Evolutionary conservation across 2,113 vertebrate genomes (phyloP).

Genomic region (Micronisus gabar): DNA sequence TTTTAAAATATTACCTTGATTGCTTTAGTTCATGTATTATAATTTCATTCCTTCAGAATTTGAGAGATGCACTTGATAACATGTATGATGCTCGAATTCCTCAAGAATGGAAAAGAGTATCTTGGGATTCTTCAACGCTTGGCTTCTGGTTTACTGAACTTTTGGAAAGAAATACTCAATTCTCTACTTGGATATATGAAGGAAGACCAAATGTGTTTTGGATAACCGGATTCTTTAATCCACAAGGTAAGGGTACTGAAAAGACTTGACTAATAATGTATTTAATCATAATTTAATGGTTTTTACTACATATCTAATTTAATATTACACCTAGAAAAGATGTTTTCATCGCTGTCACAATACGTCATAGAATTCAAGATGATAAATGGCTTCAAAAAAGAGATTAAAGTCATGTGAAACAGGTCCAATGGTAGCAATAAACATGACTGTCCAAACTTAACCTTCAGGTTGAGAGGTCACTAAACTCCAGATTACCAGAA

Average conservation of each 20-base stretch:
- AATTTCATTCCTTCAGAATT: conserved; percentile 58
- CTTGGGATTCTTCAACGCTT: conserved; percentile 80
- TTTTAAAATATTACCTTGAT: not conserved
- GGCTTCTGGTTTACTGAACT: conserved; percentile 84
- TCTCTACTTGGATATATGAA: conserved; percentile 75
- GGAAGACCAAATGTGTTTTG: conserved; percentile 77
- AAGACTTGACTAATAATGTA: not conserved
- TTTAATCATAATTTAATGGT: not conserved
- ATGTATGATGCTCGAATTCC: conserved; percentile 79
- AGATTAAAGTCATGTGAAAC: not conserved
- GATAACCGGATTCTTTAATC: conserved; percentile 83
- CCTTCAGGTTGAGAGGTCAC: not conserved
- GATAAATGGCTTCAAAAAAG: not conserved
- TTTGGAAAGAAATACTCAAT: conserved; percentile 76
- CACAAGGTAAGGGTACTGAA: conserved; percentile 68
- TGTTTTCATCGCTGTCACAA: not conserved
- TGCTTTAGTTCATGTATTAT: not conserved
- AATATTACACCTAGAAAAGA: not conserved
- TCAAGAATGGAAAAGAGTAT: conserved; percentile 74
- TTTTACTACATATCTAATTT: not conserved
- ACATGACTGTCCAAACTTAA: not conserved
- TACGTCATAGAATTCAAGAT: not conserved
- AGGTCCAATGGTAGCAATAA: not conserved
- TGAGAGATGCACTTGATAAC: conserved; percentile 78
- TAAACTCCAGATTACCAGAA: not conserved